A percentile compares a stretch with the other conserved stretches of the same genome.
These are phyloP conservation scores for Mayetiola destructor DNA, from an alignment of 2,888 invertebrate species.

Conservation along the genomic window DNA sequence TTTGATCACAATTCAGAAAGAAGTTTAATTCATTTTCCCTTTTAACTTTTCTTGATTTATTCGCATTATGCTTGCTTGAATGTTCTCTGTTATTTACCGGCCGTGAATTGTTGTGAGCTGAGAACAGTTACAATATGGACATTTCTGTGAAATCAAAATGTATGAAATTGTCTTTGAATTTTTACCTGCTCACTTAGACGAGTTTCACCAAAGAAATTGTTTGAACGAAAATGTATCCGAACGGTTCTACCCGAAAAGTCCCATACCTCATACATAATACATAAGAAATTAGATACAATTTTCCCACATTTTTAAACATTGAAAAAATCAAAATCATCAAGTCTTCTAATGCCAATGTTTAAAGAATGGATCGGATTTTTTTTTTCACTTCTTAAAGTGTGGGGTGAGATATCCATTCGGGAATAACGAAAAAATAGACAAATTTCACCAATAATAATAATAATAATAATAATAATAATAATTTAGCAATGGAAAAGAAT, in stretches of 20 bases:
- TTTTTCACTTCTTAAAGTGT: no score
- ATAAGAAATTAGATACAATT: background rate
- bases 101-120: background rate
- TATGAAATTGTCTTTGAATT: background rate
- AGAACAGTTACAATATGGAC: background rate
- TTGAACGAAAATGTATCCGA: background rate
- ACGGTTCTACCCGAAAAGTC: no score
- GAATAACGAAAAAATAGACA: no score
- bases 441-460: no score
- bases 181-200: conserved; percentile 5
- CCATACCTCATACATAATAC: background rate
- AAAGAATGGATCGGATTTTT: background rate
- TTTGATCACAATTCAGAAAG: background rate
- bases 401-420: no score
- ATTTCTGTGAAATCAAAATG: background rate
- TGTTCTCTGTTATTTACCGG: background rate
- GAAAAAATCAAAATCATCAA: no score
- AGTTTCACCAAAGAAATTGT: background rate
- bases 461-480: no score
- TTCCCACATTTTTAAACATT: background rate
- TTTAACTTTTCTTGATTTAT: background rate
- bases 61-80: background rate
- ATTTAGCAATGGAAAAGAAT: no score
- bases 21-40: background rate
- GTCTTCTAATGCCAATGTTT: no score